Evolutionary conservation across 2,888 invertebrate genomes (phyloP), one percentile per base, ranked within the genome.

Genomic region (Exocentrus adspersus): DNA sequence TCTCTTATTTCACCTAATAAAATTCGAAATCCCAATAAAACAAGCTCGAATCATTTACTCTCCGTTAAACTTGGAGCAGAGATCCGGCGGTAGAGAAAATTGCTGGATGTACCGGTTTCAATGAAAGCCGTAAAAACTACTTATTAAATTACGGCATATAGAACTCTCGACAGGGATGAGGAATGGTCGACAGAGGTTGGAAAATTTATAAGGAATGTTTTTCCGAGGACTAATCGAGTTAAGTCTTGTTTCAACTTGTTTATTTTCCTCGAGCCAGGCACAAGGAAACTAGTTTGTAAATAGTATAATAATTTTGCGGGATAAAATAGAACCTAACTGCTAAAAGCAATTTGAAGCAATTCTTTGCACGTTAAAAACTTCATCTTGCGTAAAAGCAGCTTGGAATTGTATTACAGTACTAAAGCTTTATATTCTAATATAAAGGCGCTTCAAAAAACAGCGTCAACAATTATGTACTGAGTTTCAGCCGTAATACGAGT

Each of bases 141-240:
- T 51, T 51, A 19, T 51, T 17, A 51, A 12, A 32, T 43, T 43
- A 19, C 12, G 4, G 14, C 9, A 12, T 50, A 24, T 28, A 24
- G 21, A 24, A 54, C 54, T 12, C n/a, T 10, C 43, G 28, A 54
- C 42, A 17, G 24, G 42, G 28, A 42, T 28, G 43, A 10, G 54
- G 20, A 17, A 54, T 20, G 24, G 54, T 7, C 3, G 43, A 10
- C 54, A 24, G 42, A n/a, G 42, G 42, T 54, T 28, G 7, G 41
- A 37, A 52, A 37, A 52, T 52, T 41, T 37, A 17, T 52, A 19
- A 52, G 19, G 52, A 14, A 32, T 52, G 52, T 20, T 17, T 52
- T 37, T 20, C 41, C 41, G 52, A 12, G 20, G 41, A 19, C 41
- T 53, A 53, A 53, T 53, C 20, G 12, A 53, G 52, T 41, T 41